Evolutionary conservation across 2,888 invertebrate species (phyloP).

Genomic region (Phania funesta): DNA sequence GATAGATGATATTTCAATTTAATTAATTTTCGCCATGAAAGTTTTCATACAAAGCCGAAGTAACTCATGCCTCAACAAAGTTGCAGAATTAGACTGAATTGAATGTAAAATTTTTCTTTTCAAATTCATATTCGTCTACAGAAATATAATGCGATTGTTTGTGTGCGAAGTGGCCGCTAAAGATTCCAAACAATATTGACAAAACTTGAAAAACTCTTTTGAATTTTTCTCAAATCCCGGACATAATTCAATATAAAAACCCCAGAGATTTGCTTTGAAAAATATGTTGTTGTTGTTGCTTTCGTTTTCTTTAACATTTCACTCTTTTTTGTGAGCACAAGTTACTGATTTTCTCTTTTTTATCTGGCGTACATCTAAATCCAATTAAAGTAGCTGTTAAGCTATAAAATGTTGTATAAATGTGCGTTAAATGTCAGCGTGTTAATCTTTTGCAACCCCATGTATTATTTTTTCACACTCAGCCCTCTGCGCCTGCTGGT

Average conservation of each 20-base stretch:
- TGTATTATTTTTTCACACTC: conserved; percentile 50
- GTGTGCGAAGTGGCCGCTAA: too few species aligned
- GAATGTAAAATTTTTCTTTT: too few species aligned
- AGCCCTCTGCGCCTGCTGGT: conserved; percentile 22
- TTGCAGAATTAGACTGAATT: too few species aligned
- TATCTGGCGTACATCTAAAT: conserved; percentile 69
- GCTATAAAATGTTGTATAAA: conserved; percentile 67
- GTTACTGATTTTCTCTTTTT: conserved; percentile 31
- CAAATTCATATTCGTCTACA: too few species aligned
- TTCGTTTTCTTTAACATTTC: conserved; percentile 19
- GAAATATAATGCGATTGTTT: too few species aligned
- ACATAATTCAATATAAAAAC: conserved; percentile 44
- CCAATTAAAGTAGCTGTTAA: conserved; percentile 70
- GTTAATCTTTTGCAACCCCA: conserved; percentile 65
- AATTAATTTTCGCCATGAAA: too few species aligned
- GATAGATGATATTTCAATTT: too few species aligned
- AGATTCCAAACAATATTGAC: too few species aligned
- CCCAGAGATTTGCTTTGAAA: conserved; percentile 45
- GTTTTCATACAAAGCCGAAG: too few species aligned
- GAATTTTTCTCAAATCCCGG: background rate
- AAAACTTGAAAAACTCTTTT: too few species aligned
- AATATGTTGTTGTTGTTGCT: conserved; percentile 8
- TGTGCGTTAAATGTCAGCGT: conserved; percentile 67
- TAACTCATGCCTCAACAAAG: too few species aligned
- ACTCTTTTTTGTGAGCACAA: conserved; percentile 8